Evolutionary conservation across 2,888 invertebrate species (phyloP).

Genomic region (Calameuta pallipes): DNA sequence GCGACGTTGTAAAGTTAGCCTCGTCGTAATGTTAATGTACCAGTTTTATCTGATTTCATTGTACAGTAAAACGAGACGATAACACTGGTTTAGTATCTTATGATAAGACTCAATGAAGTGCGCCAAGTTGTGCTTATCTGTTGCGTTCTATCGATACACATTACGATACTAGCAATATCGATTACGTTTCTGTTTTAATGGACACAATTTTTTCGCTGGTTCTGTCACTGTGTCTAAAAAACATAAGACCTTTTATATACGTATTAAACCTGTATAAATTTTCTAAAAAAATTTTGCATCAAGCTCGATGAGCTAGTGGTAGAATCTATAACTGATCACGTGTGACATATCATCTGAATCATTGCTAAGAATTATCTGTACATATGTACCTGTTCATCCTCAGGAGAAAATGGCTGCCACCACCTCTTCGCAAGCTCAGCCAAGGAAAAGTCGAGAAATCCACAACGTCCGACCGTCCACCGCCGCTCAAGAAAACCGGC

Average conservation of each 20-base stretch:
- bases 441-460: slow-evolving; percentile 88
- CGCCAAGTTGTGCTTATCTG: background rate
- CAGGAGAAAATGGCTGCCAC: slow-evolving; percentile 92
- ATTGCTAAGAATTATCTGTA: background rate
- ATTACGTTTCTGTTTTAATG: background rate
- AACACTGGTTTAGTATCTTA: background rate
- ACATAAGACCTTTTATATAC: background rate
- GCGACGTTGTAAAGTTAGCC: background rate
- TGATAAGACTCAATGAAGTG: background rate
- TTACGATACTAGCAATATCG: background rate
- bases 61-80: background rate
- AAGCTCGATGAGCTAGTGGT: background rate
- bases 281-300: background rate
- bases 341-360: background rate
- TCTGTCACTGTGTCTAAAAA: background rate
- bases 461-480: slow-evolving; percentile 64
- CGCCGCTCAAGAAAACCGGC: slow-evolving; percentile 80
- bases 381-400: slow-evolving; percentile 41
- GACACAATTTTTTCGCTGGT: background rate
- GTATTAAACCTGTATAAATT: background rate
- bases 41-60: background rate
- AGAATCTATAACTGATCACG: background rate
- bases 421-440: slow-evolving; percentile 86
- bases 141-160: background rate
- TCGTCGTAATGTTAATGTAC: background rate